Conservation (phyloP, 2,113 vertebrate species). For the Hippocampus abdominalis region DNA sequence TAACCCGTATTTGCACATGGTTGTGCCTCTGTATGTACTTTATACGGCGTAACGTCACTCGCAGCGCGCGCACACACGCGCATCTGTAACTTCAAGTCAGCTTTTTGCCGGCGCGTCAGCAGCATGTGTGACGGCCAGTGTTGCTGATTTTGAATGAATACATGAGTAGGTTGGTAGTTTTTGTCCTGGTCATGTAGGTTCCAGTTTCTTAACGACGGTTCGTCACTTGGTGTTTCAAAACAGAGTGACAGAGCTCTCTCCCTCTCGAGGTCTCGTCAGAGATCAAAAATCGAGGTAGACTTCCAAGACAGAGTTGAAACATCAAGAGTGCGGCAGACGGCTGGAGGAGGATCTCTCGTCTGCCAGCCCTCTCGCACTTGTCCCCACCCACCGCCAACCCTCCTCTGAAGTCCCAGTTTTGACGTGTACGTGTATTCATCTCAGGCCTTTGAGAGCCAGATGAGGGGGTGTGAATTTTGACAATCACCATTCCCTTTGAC, state of each 20-base stretch:
- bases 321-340: conserved; percentile 9
- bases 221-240: background rate
- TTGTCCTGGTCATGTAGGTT: no score
- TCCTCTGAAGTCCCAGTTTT: conserved; percentile 31
- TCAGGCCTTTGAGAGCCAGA: conserved; percentile 26
- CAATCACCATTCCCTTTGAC: conserved; percentile 20
- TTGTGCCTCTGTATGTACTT: no score
- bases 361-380: conserved; percentile 19
- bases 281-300: conserved; percentile 6
- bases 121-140: no score
- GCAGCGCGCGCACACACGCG: no score
- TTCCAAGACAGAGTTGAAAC: conserved; percentile 18
- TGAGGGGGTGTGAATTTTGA: conserved; percentile 9
- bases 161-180: no score
- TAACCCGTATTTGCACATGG: background rate
- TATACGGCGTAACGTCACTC: no score
- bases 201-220: background rate
- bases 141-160: no score
- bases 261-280: background rate
- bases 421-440: conserved; percentile 32
- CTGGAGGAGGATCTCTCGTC: conserved; percentile 31
- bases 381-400: background rate
- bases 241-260: background rate
- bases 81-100: no score
- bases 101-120: no score